Percentiles rank a stretch among this genome's conserved stretches.
Conservation (phyloP, 2,113 vertebrate species). For the Ochotona curzoniae region DNA sequence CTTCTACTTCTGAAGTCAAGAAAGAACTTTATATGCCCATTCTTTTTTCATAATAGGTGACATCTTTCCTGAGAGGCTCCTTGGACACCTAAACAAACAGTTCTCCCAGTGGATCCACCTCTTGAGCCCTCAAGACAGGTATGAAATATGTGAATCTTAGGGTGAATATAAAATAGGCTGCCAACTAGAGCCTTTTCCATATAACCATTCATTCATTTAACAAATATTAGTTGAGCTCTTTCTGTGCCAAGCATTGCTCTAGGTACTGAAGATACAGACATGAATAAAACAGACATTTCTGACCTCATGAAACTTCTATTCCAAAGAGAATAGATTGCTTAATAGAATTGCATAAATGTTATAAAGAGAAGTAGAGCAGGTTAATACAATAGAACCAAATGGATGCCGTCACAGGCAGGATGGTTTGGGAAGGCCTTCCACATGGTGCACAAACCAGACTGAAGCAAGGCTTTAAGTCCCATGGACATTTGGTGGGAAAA, state of each 20-base stretch:
- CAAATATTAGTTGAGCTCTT: slow-evolving; percentile 40
- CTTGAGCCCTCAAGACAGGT: neutral
- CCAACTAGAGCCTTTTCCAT: neutral
- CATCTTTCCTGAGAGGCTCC: neutral
- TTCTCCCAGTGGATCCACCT: neutral
- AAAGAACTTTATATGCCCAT: neutral
- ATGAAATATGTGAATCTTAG: neutral
- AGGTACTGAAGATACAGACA: slow-evolving; percentile 21
- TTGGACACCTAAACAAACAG: slow-evolving; percentile 40
- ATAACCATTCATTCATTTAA: slow-evolving; percentile 47
- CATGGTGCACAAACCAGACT: slow-evolving; percentile 33
- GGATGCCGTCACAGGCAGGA: neutral
- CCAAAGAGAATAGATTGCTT: slow-evolving; percentile 48
- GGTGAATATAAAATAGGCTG: neutral
- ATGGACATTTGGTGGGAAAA: neutral
- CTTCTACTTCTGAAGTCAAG: neutral
- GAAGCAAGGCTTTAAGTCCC: slow-evolving; percentile 12
- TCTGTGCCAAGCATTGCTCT: neutral
- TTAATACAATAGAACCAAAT: neutral
- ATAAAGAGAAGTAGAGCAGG: slow-evolving; percentile 37
- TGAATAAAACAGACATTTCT: slow-evolving; percentile 34
- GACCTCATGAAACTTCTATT: neutral
- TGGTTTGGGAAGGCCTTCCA: neutral
- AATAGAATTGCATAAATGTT: slow-evolving; percentile 7
- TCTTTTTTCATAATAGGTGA: slow-evolving; percentile 16